Evolutionary conservation across 1,140 invertebrate genomes (phyloP).

Genomic region (Microvelia longipes): DNA sequence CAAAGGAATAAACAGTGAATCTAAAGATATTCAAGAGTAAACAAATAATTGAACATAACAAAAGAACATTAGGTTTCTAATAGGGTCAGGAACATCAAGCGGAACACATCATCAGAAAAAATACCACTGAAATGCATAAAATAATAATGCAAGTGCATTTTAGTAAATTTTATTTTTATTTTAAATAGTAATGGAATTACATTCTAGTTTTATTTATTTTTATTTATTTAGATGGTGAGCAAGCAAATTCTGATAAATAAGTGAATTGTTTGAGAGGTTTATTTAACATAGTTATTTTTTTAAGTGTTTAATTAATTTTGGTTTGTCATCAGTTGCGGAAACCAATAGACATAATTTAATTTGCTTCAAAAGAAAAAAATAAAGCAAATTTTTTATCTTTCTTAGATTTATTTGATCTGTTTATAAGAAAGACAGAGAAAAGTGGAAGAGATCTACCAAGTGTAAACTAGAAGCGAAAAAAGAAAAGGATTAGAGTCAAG

Average conservation of each 20-base stretch:
- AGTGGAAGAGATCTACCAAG: too few species aligned
- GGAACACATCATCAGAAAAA: background rate
- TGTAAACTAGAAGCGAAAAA: too few species aligned
- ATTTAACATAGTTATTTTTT: background rate
- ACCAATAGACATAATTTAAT: slow-evolving; percentile 22
- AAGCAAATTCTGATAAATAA: background rate
- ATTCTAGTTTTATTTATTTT: background rate
- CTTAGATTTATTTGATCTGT: too few species aligned
- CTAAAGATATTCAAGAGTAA: too few species aligned
- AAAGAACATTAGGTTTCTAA: background rate
- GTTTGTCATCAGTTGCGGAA: slow-evolving; percentile 18
- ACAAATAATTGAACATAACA: background rate
- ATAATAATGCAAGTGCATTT: background rate
- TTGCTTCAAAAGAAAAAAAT: too few species aligned
- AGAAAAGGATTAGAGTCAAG: too few species aligned
- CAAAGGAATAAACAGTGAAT: too few species aligned
- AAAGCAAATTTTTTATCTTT: too few species aligned
- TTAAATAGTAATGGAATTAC: background rate
- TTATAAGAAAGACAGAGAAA: too few species aligned
- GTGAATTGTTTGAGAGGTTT: background rate
- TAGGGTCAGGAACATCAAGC: background rate
- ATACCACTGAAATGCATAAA: background rate
- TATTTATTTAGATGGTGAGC: background rate
- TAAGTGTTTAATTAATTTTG: background rate
- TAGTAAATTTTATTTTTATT: too few species aligned